Evolutionary conservation across 2,888 invertebrate genomes (phyloP), one percentile per base, ranked within the genome.

Genomic region (Stratiomys singularior): DNA sequence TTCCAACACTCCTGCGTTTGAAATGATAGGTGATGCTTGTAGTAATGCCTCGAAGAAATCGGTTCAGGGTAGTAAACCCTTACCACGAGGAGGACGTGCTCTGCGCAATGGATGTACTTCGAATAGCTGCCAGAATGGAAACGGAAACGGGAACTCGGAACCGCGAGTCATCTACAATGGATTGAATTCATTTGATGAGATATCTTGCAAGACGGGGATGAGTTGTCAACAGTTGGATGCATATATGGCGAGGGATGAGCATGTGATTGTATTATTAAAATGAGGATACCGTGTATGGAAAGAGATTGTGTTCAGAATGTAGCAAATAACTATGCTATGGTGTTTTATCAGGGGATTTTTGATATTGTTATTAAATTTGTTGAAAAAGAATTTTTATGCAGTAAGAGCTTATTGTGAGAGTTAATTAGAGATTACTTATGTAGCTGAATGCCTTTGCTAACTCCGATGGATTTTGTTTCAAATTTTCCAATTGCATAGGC

Each of bases 141-240:
- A 21, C 30, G 4, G 7, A 58, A 66, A 21, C 47, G 60, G 15
- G 23, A 46, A 60, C 23, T 11, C 60, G 3, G 27, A 30, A 47
- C 47, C 64, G 37, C 23, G 18, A 25, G 56, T 67, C 18, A 25
- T 76, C 28, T 89, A 89, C 87, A 89, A 85, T 83, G 89, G 89
- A 0, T 83, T 88, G 0, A 88, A 87, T 1, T 94, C 92, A 81
- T 90, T 93, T 79, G 96, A 96, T 88, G 95, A 96, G 86, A 93
- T 96, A 82, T 96, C 96, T 85, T 94, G 95, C 84, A 90, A 91
- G 80, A 92, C 92, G 27, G 93, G 93, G 0, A 89, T 93, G 66
- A 90, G 92, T 21, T 89, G 92, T 18, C 89, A 91, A 52, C 92
- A 93, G 83, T 87, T 95, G 0, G 94, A 94, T 83, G 93, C 94